Evolutionary conservation across 2,888 invertebrate genomes (phyloP).

Genomic region (Pemphredon lugubris): DNA sequence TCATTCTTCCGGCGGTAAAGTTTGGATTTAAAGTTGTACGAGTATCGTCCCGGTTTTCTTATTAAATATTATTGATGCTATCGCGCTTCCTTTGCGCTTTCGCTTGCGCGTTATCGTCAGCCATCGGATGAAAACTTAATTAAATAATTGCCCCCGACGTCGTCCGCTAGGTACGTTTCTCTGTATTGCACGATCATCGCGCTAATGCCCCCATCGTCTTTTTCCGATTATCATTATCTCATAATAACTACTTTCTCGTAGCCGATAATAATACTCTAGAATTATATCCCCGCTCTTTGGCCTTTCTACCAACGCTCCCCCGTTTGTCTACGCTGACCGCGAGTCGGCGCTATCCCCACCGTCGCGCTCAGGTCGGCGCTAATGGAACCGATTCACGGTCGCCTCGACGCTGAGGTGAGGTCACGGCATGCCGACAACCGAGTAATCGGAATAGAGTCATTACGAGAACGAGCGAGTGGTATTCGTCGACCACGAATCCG

Average conservation of each 20-base stretch:
- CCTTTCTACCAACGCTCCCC: slow-evolving; percentile 5
- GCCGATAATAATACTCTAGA: slow-evolving; percentile 24
- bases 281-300: slow-evolving; percentile 38
- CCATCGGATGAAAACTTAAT: no score
- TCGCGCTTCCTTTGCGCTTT: no score
- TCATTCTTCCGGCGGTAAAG: no score
- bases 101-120: no score
- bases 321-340: slow-evolving; percentile 1
- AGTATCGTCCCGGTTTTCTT: no score
- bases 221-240: slow-evolving; percentile 24
- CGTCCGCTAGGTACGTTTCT: slow-evolving; percentile 15
- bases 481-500: not conserved
- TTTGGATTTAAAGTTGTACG: no score
- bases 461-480: slow-evolving; percentile 11
- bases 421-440: slow-evolving; percentile 40
- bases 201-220: slow-evolving; percentile 5
- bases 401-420: slow-evolving; percentile 18
- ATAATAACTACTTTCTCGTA: slow-evolving; percentile 33
- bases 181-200: no score
- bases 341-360: slow-evolving; percentile 11
- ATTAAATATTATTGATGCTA: no score
- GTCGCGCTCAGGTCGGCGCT: slow-evolving; percentile 16
- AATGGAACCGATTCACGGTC: slow-evolving; percentile 40
- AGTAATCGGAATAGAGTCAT: slow-evolving; percentile 62
- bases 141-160: no score